Conservation (phyloP, 2,888 invertebrate species). For the Schrankia costaestrigalis region DNA sequence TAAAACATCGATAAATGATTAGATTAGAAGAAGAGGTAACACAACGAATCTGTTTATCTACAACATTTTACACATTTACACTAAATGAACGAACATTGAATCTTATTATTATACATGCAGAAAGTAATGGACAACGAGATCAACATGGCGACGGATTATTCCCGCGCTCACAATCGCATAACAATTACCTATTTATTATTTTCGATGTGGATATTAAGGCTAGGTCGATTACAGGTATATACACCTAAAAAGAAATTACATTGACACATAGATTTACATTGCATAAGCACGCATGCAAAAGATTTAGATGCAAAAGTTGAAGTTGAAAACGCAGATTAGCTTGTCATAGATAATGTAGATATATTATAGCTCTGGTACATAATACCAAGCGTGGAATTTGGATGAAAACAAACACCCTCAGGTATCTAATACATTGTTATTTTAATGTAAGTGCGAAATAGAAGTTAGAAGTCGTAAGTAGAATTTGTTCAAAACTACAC, state of each 20-base stretch:
- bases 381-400: conserved; percentile 65
- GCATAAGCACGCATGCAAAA: conserved; percentile 79
- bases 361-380: conserved; percentile 5
- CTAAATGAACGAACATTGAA: conserved; percentile 57
- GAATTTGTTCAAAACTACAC: conserved; percentile 51
- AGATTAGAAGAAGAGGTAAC: conserved; percentile 43
- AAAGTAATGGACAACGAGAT: conserved; percentile 55
- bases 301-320: conserved; percentile 71
- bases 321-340: conserved; percentile 44
- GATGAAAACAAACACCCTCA: conserved; percentile 69
- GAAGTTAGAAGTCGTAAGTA: conserved; percentile 40
- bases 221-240: conserved; percentile 69
- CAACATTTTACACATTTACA: conserved; percentile 56
- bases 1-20: conserved; percentile 71
- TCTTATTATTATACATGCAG: conserved; percentile 73
- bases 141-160: conserved; percentile 23
- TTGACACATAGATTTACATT: conserved; percentile 56
- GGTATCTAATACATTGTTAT: conserved; percentile 73
- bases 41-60: conserved; percentile 31
- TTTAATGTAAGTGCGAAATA: conserved; percentile 71
- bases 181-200: conserved; percentile 66
- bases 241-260: conserved; percentile 67
- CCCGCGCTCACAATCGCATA: conserved; percentile 32
- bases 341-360: not conserved
- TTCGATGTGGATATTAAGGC: conserved; percentile 80